phyloP scores from a whole-genome alignment of 2,797 vertebrate species.

The Muscicapa comitata region DNA sequence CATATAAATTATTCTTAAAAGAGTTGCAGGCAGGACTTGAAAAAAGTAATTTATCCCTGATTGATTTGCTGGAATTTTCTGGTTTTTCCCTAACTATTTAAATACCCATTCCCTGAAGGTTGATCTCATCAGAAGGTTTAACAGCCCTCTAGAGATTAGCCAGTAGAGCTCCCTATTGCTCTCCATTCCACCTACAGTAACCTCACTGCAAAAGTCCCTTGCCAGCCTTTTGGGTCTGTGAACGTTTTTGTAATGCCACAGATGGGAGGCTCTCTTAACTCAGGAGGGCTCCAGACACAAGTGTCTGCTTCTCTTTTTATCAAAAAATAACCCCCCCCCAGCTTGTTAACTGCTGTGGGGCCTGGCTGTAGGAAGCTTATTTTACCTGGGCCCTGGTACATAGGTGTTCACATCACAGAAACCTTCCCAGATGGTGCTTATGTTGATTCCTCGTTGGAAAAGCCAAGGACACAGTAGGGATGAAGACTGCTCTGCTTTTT shows the following conservation, averaged over 20 bases:
- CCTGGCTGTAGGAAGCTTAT: neutral
- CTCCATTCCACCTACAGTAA: neutral
- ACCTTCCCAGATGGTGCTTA: neutral
- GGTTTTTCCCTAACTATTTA: neutral
- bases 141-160: neutral
- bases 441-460: neutral
- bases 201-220: neutral
- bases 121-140: neutral
- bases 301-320: neutral
- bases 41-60: neutral
- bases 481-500: neutral
- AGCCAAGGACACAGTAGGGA: neutral
- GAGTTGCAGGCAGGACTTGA: neutral
- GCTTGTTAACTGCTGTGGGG: neutral
- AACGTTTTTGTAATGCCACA: neutral
- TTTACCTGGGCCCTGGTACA: neutral
- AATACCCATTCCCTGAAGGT: neutral
- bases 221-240: neutral
- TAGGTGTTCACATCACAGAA: slow-evolving; percentile 8
- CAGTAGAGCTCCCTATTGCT: neutral
- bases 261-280: neutral
- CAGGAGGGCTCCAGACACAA: neutral
- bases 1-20: neutral
- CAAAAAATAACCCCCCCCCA: neutral
- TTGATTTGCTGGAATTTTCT: neutral